These are phyloP conservation scores for Anoura caudifer DNA, from an alignment of 2,113 vertebrate species.

Conservation along the genomic window DNA sequence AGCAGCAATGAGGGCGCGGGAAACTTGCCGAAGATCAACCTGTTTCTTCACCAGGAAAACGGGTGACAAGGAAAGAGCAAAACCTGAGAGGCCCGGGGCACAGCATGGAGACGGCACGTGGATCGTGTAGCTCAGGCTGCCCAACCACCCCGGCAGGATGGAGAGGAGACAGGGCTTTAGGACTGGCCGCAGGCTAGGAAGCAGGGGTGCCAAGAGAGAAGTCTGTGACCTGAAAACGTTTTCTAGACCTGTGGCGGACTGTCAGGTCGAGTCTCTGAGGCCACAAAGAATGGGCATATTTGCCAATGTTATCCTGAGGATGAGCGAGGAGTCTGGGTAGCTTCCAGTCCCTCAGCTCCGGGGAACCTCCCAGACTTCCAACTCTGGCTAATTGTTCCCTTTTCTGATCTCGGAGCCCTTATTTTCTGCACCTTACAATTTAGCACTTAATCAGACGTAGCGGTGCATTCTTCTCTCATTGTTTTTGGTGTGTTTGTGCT, in stretches of 20 bases:
- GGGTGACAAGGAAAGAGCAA: not conserved
- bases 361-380: slow-evolving; percentile 55
- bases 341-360: slow-evolving; percentile 3
- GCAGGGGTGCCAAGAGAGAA: not conserved
- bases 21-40: not conserved
- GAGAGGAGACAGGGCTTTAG: not conserved
- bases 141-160: not conserved
- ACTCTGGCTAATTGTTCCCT: slow-evolving; percentile 27
- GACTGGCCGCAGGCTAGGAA: not conserved
- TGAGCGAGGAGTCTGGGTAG: not conserved
- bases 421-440: slow-evolving; percentile 51
- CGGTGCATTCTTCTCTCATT: slow-evolving; percentile 67
- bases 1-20: not conserved
- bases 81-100: not conserved
- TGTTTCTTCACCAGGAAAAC: not conserved
- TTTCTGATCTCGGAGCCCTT: slow-evolving; percentile 29
- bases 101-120: not conserved
- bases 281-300: not conserved
- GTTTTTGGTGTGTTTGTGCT: slow-evolving; percentile 51
- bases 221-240: not conserved
- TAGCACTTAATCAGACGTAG: slow-evolving; percentile 64
- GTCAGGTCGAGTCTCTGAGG: not conserved
- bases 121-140: not conserved
- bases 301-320: not conserved
- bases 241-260: not conserved